Conservation (phyloP, 2,113 vertebrate species). For the Nestor notabilis region DNA sequence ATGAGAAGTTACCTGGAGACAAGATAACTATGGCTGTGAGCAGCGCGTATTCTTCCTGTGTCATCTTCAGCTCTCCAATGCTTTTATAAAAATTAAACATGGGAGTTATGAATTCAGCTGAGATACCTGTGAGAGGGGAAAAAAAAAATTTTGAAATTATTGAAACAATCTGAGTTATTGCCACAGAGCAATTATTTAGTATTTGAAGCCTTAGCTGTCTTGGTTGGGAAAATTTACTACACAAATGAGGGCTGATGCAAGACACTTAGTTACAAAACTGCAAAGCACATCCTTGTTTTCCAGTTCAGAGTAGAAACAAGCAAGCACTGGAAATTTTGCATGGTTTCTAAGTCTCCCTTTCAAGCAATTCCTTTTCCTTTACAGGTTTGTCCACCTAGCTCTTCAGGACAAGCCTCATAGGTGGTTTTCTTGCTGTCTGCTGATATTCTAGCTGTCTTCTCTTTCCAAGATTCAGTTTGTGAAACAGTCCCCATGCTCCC, state of each 20-base stretch:
- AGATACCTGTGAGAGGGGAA: constrained; percentile 83
- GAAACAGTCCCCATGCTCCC: neutral
- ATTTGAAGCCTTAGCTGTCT: neutral
- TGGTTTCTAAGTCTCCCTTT: neutral
- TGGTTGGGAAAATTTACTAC: neutral
- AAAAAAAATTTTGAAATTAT: neutral
- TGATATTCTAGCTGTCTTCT: neutral
- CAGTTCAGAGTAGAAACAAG: neutral
- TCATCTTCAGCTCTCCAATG: constrained; percentile 91
- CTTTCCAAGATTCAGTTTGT: neutral
- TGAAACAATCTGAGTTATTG: neutral
- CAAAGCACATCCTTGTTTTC: neutral
- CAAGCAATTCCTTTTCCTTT: neutral
- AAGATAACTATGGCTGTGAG: constrained; percentile 94
- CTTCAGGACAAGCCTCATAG: neutral
- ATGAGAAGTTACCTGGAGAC: constrained; percentile 86
- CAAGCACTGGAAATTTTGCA: neutral
- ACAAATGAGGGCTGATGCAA: neutral
- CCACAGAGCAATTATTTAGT: neutral
- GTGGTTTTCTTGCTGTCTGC: fast-evolving
- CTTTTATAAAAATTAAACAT: constrained; percentile 99
- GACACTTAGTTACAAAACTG: neutral
- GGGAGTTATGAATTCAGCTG: constrained; percentile 92
- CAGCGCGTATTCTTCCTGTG: constrained; percentile 91
- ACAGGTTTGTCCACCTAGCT: neutral